These are phyloP conservation scores for Tipula helvola DNA, from an alignment of 2,888 invertebrate genomes.

Conservation along the genomic window DNA sequence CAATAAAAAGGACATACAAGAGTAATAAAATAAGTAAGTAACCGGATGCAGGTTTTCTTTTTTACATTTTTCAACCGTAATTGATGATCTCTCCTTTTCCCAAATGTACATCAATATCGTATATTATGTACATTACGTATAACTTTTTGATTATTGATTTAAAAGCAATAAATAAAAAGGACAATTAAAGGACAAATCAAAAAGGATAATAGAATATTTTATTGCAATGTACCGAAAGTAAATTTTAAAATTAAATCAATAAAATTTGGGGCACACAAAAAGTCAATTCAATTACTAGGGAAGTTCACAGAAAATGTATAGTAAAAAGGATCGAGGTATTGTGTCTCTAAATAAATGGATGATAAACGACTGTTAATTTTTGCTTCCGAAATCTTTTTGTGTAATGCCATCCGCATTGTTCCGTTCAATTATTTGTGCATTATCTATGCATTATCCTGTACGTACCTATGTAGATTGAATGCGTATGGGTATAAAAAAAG, in stretches of 20 bases:
- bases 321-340: not conserved
- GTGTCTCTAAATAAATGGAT: not conserved
- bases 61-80: not conserved
- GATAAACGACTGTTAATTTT: not conserved
- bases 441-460: not conserved
- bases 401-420: not conserved
- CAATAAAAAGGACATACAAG: not conserved
- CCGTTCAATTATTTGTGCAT: not conserved
- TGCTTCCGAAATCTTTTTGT: not conserved
- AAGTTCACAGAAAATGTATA: not conserved
- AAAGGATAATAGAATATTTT: not conserved
- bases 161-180: not conserved
- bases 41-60: not conserved
- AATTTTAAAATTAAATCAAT: not conserved
- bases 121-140: not conserved
- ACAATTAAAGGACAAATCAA: not conserved
- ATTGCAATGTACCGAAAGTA: not conserved
- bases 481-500: not conserved
- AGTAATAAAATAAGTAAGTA: not conserved
- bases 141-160: not conserved
- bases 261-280: not conserved
- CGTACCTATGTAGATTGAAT: not conserved
- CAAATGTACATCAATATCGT: not conserved
- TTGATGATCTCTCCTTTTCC: not conserved
- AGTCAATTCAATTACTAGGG: not conserved